phyloP scores from a whole-genome alignment of 1,140 invertebrate species.

The Palaemon carinicauda region DNA sequence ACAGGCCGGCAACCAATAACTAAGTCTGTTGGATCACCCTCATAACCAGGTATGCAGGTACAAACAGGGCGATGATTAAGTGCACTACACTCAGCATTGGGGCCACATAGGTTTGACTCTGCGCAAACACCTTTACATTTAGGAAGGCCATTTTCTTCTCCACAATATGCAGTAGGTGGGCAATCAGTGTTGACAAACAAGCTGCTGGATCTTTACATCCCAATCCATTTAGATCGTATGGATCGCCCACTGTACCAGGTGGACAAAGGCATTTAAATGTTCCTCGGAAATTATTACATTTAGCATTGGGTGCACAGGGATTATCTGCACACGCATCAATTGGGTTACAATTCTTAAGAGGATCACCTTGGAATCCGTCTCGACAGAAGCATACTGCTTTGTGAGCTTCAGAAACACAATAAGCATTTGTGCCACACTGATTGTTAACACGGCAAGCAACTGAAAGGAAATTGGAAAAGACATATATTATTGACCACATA shows the following conservation, averaged over 20 bases:
- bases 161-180: constrained; percentile 78
- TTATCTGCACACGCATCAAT: constrained; percentile 81
- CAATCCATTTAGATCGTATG: constrained; percentile 81
- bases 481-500: too few species aligned
- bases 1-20: constrained; percentile 79
- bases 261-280: constrained; percentile 84
- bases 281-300: constrained; percentile 83
- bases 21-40: constrained; percentile 76
- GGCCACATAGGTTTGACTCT: constrained; percentile 74
- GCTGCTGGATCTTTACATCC: constrained; percentile 81
- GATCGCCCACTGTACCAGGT: constrained; percentile 79
- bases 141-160: constrained; percentile 72
- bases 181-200: constrained; percentile 81
- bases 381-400: constrained; percentile 81
- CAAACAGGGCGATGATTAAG: constrained; percentile 78
- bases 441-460: constrained; percentile 82
- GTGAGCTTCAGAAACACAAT: constrained; percentile 83
- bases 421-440: constrained; percentile 82
- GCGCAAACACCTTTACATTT: constrained; percentile 85
- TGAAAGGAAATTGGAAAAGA: constrained; percentile 61
- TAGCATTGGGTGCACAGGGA: constrained; percentile 82
- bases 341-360: constrained; percentile 73
- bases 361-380: constrained; percentile 84
- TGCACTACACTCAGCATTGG: constrained; percentile 82
- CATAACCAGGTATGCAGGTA: constrained; percentile 78